Evolutionary conservation across 2,888 invertebrate genomes (phyloP).

Genomic region (Microplitis deprimator): DNA sequence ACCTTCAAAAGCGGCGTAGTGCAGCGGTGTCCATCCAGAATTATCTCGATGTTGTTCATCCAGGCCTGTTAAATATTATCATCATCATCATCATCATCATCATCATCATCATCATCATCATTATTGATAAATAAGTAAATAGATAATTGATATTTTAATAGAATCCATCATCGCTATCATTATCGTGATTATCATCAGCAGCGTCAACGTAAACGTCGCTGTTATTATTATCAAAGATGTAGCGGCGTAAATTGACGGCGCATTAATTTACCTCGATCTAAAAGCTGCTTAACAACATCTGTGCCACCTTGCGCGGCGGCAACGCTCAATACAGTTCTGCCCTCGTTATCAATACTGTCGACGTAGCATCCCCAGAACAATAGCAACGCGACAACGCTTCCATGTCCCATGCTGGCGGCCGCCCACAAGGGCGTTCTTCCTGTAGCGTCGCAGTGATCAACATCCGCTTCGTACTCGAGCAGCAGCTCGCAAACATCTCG

Average conservation of each 20-base stretch:
- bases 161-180: too few species aligned
- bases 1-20: constrained; percentile 96
- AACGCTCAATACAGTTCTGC: constrained; percentile 89
- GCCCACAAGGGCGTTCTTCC: constrained; percentile 93
- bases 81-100: not conserved
- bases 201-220: too few species aligned
- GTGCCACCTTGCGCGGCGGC: constrained; percentile 90
- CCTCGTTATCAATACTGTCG: constrained; percentile 94
- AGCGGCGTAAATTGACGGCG: not conserved
- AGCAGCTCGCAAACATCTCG: constrained; percentile 92
- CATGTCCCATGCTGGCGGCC: constrained; percentile 93
- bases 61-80: constrained; percentile 71
- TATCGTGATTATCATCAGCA: too few species aligned
- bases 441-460: constrained; percentile 86
- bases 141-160: too few species aligned
- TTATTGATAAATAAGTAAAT: not conserved
- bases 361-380: constrained; percentile 97
- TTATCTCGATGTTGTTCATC: constrained; percentile 93
- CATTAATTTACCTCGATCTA: constrained; percentile 80
- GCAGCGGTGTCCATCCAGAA: constrained; percentile 97
- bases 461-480: constrained; percentile 92
- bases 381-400: constrained; percentile 86
- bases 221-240: not conserved
- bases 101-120: not conserved
- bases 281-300: constrained; percentile 89